A percentile compares a stretch with the other conserved stretches of the same genome.
phyloP scores from a whole-genome alignment of 2,888 invertebrate genomes.

The Caenorhabditis auriculariae region DNA sequence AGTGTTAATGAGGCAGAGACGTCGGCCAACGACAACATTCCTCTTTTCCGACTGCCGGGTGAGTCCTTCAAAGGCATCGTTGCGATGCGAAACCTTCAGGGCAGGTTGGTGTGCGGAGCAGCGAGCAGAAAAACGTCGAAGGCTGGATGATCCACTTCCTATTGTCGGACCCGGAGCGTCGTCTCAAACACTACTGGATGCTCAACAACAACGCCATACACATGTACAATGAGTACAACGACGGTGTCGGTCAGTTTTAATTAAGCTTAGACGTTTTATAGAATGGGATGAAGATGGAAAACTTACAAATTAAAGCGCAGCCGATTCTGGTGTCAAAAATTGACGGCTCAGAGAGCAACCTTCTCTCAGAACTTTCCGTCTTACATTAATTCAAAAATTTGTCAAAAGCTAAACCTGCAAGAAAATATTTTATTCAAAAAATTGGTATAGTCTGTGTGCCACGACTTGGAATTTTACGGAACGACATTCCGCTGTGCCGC shows the following conservation, averaged over 20 bases:
- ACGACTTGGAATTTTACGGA: too few species aligned
- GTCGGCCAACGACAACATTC: conserved; percentile 32
- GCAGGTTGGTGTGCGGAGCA: conserved; percentile 37
- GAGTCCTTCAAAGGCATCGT: not conserved
- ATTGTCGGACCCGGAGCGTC: conserved; percentile 46
- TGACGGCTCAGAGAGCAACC: too few species aligned
- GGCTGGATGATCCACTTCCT: conserved; percentile 59
- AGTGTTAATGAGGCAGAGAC: conserved; percentile 9
- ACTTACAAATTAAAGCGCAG: too few species aligned
- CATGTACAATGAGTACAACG: conserved; percentile 60
- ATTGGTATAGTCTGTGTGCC: too few species aligned
- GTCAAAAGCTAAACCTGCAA: too few species aligned
- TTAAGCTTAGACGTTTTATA: not conserved
- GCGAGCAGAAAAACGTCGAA: conserved; percentile 33
- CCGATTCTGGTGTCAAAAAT: too few species aligned
- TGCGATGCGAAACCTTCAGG: conserved; percentile 19
- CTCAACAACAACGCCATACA: conserved; percentile 53
- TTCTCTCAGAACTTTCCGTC: too few species aligned
- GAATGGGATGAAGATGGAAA: not conserved
- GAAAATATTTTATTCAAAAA: too few species aligned
- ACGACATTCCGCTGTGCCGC: too few species aligned
- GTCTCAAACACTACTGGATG: conserved; percentile 63
- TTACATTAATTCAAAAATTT: too few species aligned
- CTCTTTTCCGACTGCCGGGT: conserved; percentile 35
- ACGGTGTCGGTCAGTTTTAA: conserved; percentile 32